These are phyloP conservation scores for Sicus ferrugineus DNA, from an alignment of 2,888 invertebrate genomes.

Conservation along the genomic window DNA sequence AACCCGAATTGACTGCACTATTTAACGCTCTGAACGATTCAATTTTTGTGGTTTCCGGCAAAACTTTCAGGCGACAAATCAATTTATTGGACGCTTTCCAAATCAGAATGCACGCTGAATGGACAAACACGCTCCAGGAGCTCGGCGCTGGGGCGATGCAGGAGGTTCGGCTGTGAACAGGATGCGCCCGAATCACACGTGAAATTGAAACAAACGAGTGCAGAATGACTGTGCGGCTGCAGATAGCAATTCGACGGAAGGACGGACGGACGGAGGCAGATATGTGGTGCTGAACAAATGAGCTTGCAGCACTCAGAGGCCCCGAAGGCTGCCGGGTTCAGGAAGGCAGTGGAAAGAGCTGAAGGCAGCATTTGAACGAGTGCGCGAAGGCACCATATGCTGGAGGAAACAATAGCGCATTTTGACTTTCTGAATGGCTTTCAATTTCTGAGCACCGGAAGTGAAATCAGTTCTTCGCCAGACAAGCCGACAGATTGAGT, in stretches of 20 bases:
- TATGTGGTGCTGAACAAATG: neutral
- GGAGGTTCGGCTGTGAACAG: neutral
- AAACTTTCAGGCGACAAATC: slow-evolving; percentile 51
- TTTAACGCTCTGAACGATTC: slow-evolving; percentile 37
- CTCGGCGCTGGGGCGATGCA: neutral
- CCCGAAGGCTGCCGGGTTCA: neutral
- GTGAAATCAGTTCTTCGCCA: slow-evolving; percentile 28
- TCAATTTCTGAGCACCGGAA: slow-evolving; percentile 20
- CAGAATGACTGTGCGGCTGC: neutral
- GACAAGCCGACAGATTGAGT: slow-evolving; percentile 32
- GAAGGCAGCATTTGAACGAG: neutral
- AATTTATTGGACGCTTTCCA: slow-evolving; percentile 50
- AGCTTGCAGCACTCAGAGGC: neutral
- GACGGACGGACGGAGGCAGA: neutral
- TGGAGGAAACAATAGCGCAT: neutral
- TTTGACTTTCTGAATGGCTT: slow-evolving; percentile 4
- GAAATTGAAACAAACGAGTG: slow-evolving; percentile 14
- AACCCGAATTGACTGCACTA: slow-evolving; percentile 16
- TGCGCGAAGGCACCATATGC: neutral
- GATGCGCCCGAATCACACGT: neutral
- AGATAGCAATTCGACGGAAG: slow-evolving; percentile 10
- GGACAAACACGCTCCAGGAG: slow-evolving; percentile 37
- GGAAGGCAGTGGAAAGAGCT: neutral
- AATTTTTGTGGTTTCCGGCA: slow-evolving; percentile 44
- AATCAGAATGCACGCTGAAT: slow-evolving; percentile 31